Evolutionary conservation across 2,797 vertebrate species (phyloP).

Genomic region (Syndactyla subalaris): DNA sequence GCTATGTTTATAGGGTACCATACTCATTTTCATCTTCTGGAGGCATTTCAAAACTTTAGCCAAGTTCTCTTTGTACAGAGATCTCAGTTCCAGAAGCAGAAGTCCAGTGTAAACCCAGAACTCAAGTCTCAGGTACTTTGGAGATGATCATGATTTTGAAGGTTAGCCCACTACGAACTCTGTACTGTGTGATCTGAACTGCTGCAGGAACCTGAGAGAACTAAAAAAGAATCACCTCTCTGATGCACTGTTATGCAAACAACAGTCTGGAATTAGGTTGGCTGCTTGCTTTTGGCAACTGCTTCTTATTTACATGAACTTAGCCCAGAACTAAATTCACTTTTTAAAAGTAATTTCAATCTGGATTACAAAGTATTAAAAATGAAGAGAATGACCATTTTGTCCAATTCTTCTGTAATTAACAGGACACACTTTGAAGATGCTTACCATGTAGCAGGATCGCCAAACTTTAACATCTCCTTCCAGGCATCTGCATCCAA

Average conservation of each 20-base stretch:
- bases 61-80: not conserved
- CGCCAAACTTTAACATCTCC: constrained; percentile 83
- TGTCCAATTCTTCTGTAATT: not conserved
- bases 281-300: not conserved
- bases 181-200: not conserved
- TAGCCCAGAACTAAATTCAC: not conserved
- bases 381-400: not conserved
- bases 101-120: not conserved
- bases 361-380: not conserved
- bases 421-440: not conserved
- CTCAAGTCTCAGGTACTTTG: not conserved
- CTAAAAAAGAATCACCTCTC: not conserved
- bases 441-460: constrained; percentile 84
- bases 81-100: not conserved
- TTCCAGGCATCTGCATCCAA: constrained; percentile 87
- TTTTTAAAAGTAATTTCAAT: not conserved
- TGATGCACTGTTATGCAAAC: not conserved
- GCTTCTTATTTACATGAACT: not conserved
- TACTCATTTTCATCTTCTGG: not conserved
- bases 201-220: not conserved
- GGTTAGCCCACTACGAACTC: not conserved
- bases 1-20: not conserved
- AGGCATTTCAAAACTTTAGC: not conserved
- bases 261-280: not conserved
- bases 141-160: not conserved